phyloP scores from a whole-genome alignment of 1,140 invertebrate genomes.

The Drosophila pruinosa region DNA sequence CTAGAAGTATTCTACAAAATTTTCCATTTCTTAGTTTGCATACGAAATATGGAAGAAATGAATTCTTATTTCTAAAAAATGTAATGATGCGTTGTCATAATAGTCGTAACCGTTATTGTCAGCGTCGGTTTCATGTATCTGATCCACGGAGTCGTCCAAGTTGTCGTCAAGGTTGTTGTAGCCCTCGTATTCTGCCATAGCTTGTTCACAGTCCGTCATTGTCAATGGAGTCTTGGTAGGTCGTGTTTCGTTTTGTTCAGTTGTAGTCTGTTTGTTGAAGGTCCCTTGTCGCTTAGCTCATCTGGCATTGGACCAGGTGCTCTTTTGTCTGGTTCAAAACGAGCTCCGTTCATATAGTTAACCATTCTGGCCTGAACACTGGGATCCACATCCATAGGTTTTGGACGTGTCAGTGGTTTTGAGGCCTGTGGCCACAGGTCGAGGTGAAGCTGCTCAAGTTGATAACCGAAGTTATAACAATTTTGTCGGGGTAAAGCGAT shows the following conservation, averaged over 20 bases:
- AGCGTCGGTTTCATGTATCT: not conserved
- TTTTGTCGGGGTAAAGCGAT: not conserved
- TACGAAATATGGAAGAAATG: slow-evolving; percentile 50
- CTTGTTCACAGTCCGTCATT: not conserved
- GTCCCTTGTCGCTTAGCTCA: not conserved
- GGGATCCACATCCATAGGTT: slow-evolving; percentile 29
- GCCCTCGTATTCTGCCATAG: not conserved
- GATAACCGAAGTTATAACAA: too few species aligned
- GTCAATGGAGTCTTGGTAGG: not conserved
- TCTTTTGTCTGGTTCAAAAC: slow-evolving; percentile 6
- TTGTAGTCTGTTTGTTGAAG: too few species aligned
- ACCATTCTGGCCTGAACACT: slow-evolving; percentile 6
- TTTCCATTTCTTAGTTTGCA: slow-evolving; percentile 27
- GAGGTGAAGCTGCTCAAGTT: too few species aligned
- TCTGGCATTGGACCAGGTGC: not conserved
- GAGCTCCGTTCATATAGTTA: slow-evolving; percentile 25
- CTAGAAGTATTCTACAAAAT: slow-evolving; percentile 20
- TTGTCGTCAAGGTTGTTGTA: not conserved
- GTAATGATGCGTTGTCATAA: not conserved
- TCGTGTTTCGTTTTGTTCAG: not conserved
- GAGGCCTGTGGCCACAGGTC: not conserved
- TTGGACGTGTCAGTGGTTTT: not conserved
- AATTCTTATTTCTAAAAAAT: slow-evolving; percentile 48
- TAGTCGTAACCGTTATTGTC: too few species aligned
- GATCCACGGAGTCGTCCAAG: not conserved